A percentile compares a stretch with the other conserved stretches of the same genome.
Conservation (phyloP, 2,113 vertebrate species). For the Elgaria multicarinata region DNA sequence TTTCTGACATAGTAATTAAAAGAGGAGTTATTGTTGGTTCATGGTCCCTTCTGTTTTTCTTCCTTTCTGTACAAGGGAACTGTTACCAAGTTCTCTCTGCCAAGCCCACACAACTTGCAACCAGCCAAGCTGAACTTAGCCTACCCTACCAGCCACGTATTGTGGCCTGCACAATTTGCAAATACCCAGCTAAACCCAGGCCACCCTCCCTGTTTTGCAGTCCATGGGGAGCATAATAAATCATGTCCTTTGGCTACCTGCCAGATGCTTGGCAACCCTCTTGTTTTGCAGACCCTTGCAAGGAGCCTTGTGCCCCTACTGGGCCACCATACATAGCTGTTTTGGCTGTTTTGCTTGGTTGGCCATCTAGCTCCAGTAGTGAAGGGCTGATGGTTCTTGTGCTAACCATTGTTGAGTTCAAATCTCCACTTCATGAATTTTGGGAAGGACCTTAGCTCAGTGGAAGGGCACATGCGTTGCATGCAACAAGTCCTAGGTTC, state of each 20-base stretch:
- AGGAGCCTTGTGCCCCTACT: not conserved
- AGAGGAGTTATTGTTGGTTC: not conserved
- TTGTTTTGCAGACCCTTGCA: not conserved
- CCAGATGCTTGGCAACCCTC: not conserved
- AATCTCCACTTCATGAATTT: not conserved
- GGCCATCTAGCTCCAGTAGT: not conserved
- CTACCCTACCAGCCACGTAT: no score
- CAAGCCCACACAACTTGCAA: not conserved
- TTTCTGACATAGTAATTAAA: not conserved
- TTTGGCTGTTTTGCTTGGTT: not conserved
- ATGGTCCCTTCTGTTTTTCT: slow-evolving; percentile 19
- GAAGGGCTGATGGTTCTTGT: not conserved
- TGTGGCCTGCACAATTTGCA: not conserved
- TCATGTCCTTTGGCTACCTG: not conserved
- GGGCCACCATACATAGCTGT: no score
- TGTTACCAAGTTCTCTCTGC: not conserved
- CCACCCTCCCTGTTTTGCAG: not conserved
- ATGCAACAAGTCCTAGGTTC: not conserved
- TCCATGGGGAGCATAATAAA: not conserved
- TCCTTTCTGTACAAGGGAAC: not conserved
- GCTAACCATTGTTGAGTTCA: not conserved
- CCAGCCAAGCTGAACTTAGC: not conserved
- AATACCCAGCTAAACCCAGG: not conserved
- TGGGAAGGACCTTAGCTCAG: not conserved
- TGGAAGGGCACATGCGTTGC: no score